Percentiles rank a stretch among this genome's conserved stretches.
phyloP scores from a whole-genome alignment of 1,140 invertebrate genomes.

The Pseudomyrmex cubaensis region DNA sequence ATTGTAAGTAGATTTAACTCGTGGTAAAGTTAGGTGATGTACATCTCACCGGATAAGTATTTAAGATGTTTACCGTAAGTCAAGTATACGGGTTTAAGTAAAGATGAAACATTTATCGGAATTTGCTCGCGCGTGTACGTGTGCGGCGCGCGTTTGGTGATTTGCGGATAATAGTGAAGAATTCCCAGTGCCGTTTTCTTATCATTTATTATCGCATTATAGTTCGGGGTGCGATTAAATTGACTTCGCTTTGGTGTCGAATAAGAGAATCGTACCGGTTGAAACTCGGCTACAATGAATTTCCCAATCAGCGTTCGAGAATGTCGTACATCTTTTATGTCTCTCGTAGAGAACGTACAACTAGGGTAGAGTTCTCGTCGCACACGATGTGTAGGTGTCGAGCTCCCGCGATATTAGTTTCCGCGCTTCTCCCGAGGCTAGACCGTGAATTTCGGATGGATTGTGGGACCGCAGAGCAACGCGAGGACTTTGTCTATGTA shows the following conservation, averaged over 20 bases:
- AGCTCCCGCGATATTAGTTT: constrained; percentile 51
- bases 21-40: background rate
- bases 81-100: background rate
- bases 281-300: background rate
- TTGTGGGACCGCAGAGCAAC: constrained; percentile 56
- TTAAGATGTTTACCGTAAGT: background rate
- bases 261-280: constrained; percentile 7
- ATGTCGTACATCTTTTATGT: constrained; percentile 44
- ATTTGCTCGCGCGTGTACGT: background rate
- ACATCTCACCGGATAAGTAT: background rate
- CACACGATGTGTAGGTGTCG: background rate
- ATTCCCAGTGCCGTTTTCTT: background rate
- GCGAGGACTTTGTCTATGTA: constrained; percentile 47
- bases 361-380: constrained; percentile 26
- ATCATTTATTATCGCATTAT: background rate
- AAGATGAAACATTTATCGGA: background rate
- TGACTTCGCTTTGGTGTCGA: background rate
- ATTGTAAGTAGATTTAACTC: background rate
- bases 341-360: constrained; percentile 1
- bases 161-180: background rate
- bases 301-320: constrained; percentile 39
- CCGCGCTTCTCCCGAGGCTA: constrained; percentile 21
- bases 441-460: constrained; percentile 58
- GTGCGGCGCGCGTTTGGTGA: background rate
- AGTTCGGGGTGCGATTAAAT: constrained; percentile 2